phyloP scores from a whole-genome alignment of 2,113 vertebrate species.

The Centropus unirufus region DNA sequence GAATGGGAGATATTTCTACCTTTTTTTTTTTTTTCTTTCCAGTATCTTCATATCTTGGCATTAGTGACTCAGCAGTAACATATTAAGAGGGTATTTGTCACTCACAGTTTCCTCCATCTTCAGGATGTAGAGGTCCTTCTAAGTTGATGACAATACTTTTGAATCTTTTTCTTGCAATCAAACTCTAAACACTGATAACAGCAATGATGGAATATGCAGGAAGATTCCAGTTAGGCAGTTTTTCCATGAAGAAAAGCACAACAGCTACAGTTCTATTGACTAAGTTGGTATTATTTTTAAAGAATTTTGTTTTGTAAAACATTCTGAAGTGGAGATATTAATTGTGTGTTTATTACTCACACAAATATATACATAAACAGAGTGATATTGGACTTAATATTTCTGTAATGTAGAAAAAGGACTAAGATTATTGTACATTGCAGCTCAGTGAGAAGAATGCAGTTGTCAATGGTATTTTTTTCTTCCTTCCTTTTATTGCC shows the following conservation, averaged over 20 bases:
- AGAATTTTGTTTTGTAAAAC: neutral
- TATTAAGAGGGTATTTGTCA: neutral
- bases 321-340: neutral
- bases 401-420: neutral
- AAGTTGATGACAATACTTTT: neutral
- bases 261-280: neutral
- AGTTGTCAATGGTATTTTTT: neutral
- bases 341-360: neutral
- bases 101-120: neutral
- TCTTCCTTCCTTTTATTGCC: neutral
- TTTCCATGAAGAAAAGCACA: neutral
- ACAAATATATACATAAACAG: neutral
- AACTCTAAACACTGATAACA: neutral
- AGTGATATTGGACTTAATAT: neutral
- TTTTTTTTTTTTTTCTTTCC: neutral
- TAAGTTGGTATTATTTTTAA: neutral
- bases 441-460: neutral
- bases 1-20: neutral
- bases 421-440: neutral
- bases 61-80: neutral
- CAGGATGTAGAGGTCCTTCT: neutral
- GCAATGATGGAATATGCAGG: neutral
- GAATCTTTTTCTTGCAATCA: neutral
- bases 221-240: neutral
- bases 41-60: neutral